These are phyloP conservation scores for Lontra canadensis DNA, from an alignment of 2,113 vertebrate species.

Conservation along the genomic window DNA sequence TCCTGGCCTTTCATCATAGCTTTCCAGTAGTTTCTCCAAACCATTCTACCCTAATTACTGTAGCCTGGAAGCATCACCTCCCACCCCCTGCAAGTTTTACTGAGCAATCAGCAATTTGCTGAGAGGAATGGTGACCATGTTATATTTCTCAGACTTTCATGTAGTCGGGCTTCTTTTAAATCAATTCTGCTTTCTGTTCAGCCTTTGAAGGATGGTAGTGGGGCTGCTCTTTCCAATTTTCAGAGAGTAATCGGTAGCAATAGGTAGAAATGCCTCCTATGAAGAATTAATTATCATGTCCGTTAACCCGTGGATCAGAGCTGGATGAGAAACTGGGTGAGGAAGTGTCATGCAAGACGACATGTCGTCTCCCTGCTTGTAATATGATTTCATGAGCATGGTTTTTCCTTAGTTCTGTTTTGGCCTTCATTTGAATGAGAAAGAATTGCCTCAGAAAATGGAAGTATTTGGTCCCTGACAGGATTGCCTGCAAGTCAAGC, in stretches of 20 bases:
- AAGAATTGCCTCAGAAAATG: not conserved
- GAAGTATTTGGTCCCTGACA: not conserved
- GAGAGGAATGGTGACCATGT: not conserved
- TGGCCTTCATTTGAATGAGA: not conserved
- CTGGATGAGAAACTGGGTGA: not conserved
- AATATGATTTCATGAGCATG: not conserved
- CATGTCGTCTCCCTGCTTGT: not conserved
- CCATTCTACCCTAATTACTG: not conserved
- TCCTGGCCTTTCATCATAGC: constrained; percentile 12
- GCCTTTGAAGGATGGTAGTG: not conserved
- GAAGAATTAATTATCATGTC: not conserved
- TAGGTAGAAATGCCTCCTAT: not conserved
- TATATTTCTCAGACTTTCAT: not conserved
- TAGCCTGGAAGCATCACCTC: not conserved
- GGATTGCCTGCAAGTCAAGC: not conserved
- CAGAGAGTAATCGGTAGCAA: not conserved
- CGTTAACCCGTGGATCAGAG: not conserved
- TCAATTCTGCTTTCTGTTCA: not conserved
- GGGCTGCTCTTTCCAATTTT: not conserved
- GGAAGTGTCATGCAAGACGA: not conserved
- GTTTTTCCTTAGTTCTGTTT: not conserved
- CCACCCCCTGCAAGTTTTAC: not conserved
- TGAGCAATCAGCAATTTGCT: constrained; percentile 10
- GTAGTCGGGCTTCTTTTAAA: not conserved
- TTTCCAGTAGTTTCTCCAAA: constrained; percentile 52